Evolutionary conservation across 2,113 vertebrate species (phyloP).

Genomic region (Labeo catla): DNA sequence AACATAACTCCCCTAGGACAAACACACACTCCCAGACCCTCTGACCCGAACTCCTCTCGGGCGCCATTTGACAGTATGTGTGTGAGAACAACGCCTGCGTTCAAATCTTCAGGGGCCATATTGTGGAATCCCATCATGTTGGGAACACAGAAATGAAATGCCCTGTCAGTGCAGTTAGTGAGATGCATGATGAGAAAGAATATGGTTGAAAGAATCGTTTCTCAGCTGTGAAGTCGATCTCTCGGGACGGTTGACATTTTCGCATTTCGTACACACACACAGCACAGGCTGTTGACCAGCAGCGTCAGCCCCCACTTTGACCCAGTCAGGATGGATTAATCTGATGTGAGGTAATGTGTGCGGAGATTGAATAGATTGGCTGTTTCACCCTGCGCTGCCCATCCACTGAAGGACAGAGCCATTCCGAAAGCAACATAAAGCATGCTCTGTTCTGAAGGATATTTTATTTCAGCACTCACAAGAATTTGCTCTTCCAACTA

Average conservation of each 20-base stretch:
- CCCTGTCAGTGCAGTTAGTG: slow-evolving; percentile 37
- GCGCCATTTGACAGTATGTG: neutral
- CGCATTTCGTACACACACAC: slow-evolving; percentile 19
- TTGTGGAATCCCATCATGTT: slow-evolving; percentile 33
- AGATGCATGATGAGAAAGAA: slow-evolving; percentile 44
- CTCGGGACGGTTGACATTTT: slow-evolving; percentile 38
- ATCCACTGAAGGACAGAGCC: slow-evolving; percentile 23
- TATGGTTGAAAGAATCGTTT: slow-evolving; percentile 27
- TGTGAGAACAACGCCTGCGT: neutral
- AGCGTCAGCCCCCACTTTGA: slow-evolving; percentile 15
- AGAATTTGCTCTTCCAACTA: slow-evolving; percentile 3
- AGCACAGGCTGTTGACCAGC: slow-evolving; percentile 23
- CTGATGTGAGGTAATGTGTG: slow-evolving; percentile 34
- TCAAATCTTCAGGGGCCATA: slow-evolving; percentile 15
- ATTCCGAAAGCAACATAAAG: slow-evolving; percentile 30
- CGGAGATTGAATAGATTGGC: slow-evolving; percentile 40
- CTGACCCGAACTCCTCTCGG: neutral
- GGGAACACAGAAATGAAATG: slow-evolving; percentile 33
- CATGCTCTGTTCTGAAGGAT: slow-evolving; percentile 11
- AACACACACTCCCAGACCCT: neutral
- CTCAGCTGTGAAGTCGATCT: slow-evolving; percentile 25
- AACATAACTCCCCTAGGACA: neutral
- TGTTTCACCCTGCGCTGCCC: slow-evolving; percentile 1
- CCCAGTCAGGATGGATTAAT: slow-evolving; percentile 32
- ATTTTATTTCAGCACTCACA: neutral